phyloP scores from a whole-genome alignment of 2,888 invertebrate species.

The Branchellion lobata region DNA sequence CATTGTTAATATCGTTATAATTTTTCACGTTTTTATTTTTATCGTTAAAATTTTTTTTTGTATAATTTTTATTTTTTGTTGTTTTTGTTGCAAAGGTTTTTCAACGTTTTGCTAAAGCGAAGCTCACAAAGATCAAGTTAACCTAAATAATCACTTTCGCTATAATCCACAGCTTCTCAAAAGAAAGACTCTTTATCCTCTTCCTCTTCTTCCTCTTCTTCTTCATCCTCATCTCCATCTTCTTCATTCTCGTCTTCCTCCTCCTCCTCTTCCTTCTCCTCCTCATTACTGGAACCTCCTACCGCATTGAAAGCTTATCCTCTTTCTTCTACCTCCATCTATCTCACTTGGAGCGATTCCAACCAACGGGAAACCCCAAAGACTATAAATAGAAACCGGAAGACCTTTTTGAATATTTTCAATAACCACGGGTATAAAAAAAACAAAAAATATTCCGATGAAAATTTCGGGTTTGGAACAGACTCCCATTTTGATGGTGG shows the following conservation, averaged over 20 bases:
- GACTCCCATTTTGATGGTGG: too few species aligned
- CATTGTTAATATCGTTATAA: too few species aligned
- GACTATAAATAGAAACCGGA: background rate
- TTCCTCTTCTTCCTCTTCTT: background rate
- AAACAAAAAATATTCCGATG: background rate
- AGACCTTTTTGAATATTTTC: background rate
- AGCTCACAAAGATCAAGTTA: too few species aligned
- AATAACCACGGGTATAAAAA: background rate
- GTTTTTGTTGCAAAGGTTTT: too few species aligned
- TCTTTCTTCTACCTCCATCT: slow-evolving; percentile 80
- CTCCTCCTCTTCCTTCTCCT: background rate
- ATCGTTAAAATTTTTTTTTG: too few species aligned
- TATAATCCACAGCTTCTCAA: slow-evolving; percentile 5
- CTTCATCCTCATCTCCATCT: background rate
- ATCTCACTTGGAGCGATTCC: slow-evolving; percentile 22
- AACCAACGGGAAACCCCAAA: background rate
- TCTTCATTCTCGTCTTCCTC: slow-evolving; percentile 1
- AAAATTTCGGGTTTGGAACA: too few species aligned
- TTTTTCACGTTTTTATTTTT: too few species aligned
- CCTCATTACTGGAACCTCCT: slow-evolving; percentile 71
- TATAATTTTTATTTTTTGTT: too few species aligned
- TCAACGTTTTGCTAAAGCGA: too few species aligned
- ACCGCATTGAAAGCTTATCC: slow-evolving; percentile 83
- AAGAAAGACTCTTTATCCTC: background rate
- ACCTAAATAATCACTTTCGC: too few species aligned